These are phyloP conservation scores for Brachionus angularis DNA, from an alignment of 1,140 invertebrate species.

Conservation along the genomic window DNA sequence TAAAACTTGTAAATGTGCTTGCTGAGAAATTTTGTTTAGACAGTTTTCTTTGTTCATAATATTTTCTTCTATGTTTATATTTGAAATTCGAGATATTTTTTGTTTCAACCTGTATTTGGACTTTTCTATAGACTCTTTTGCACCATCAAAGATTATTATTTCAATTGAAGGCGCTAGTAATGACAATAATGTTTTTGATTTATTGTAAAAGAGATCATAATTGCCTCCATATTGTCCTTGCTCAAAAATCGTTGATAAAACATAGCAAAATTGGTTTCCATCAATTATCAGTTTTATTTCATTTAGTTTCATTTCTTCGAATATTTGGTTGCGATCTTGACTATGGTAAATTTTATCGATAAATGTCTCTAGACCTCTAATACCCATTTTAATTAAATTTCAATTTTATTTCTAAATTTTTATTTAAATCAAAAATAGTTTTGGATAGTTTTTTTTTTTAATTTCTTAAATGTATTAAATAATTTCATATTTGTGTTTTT, in stretches of 20 bases:
- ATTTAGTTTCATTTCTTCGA: not conserved
- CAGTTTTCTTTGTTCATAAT: not conserved
- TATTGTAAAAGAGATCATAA: conserved; percentile 15
- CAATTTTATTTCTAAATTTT: too few relatives aligned
- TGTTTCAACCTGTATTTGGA: not conserved
- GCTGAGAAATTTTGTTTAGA: too few relatives aligned
- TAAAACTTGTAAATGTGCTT: not conserved
- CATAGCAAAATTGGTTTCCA: conserved; percentile 14
- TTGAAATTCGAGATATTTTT: not conserved
- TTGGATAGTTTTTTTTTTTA: too few relatives aligned
- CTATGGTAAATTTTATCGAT: conserved; percentile 2
- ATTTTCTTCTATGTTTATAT: not conserved
- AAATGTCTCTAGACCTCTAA: conserved; percentile 21
- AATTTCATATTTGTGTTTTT: too few relatives aligned
- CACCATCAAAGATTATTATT: conserved; percentile 1
- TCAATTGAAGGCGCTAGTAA: conserved; percentile 13
- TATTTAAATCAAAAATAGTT: too few relatives aligned
- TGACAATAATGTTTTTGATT: not conserved
- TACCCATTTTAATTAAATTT: too few relatives aligned
- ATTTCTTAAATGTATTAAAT: too few relatives aligned
- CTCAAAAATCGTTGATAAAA: not conserved
- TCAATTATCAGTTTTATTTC: conserved; percentile 17
- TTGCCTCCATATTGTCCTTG: conserved; percentile 20
- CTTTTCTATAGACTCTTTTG: conserved; percentile 12
- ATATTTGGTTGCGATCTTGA: not conserved